phyloP scores from a whole-genome alignment of 2,113 vertebrate species.

The Menidia beryllina region DNA sequence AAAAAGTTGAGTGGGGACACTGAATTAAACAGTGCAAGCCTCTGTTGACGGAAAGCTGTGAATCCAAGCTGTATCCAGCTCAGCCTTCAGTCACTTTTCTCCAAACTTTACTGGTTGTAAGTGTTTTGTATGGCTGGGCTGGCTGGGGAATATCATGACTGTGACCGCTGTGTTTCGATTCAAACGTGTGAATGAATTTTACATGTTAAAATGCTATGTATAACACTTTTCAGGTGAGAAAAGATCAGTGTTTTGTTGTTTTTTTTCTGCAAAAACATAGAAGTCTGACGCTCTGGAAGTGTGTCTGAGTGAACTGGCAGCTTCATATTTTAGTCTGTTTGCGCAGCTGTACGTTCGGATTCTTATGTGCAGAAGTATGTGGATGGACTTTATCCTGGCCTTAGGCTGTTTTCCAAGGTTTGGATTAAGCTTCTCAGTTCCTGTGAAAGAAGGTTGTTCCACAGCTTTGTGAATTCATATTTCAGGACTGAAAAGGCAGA shows the following conservation, averaged over 20 bases:
- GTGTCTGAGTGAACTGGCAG: not conserved
- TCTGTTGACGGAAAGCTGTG: not conserved
- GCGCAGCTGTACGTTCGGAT: not conserved
- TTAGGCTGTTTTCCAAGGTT: not conserved
- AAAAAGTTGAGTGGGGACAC: not conserved
- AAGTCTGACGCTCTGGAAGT: not conserved
- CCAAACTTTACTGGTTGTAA: not conserved
- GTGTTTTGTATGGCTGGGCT: constrained; percentile 1
- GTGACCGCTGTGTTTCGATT: constrained; percentile 16
- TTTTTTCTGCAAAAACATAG: not conserved
- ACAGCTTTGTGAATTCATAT: not conserved
- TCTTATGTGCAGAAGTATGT: not conserved
- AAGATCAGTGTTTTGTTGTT: constrained; percentile 10
- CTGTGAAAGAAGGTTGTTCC: not conserved
- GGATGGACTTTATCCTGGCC: constrained; percentile 5
- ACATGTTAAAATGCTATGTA: constrained; percentile 7
- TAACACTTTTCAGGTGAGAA: constrained; percentile 11
- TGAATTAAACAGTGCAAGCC: not conserved
- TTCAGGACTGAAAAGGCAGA: constrained; percentile 1
- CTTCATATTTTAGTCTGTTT: constrained; percentile 6
- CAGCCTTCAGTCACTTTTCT: not conserved
- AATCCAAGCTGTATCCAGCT: not conserved
- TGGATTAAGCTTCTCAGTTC: constrained; percentile 8
- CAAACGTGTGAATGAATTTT: constrained; percentile 32
- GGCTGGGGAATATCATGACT: constrained; percentile 4